Evolutionary conservation across 2,113 vertebrate genomes (phyloP).

Genomic region (Prionailurus bengalensis): DNA sequence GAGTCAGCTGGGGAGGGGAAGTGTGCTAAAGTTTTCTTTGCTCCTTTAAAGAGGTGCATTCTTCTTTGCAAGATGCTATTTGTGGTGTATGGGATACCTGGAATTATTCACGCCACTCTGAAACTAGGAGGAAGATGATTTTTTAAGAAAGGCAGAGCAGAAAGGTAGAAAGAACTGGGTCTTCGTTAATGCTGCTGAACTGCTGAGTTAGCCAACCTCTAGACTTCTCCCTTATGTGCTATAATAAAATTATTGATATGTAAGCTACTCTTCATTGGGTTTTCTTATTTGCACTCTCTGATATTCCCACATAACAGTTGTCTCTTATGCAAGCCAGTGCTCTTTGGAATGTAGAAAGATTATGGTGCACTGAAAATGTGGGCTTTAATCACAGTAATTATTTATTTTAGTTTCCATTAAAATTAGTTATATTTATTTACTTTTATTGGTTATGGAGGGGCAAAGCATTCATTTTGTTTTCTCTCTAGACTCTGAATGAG

Average conservation of each 20-base stretch:
- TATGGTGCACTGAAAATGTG: not conserved
- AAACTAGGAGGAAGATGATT: constrained; percentile 15
- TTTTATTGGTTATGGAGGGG: constrained; percentile 1
- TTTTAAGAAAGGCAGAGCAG: not conserved
- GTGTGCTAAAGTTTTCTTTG: not conserved
- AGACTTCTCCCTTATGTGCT: not conserved
- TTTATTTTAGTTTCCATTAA: constrained; percentile 32
- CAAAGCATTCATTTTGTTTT: not conserved
- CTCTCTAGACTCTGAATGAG: not conserved
- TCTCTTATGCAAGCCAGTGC: not conserved
- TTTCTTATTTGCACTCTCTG: constrained; percentile 48
- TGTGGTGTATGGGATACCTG: not conserved
- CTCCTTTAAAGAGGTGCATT: not conserved
- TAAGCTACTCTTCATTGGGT: not conserved
- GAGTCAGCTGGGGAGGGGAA: not conserved
- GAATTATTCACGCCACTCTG: not conserved
- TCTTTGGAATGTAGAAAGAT: constrained; percentile 25
- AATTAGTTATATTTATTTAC: not conserved
- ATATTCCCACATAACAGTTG: not conserved
- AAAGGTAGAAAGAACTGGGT: not conserved
- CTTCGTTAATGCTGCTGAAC: not conserved
- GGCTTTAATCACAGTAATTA: constrained; percentile 8
- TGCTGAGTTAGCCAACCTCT: not conserved
- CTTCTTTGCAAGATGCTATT: not conserved
- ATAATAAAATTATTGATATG: not conserved